A percentile compares a stretch with the other conserved stretches of the same genome.
Conservation (phyloP, 2,113 vertebrate species). For the Cyprinodon brontotheroides region DNA sequence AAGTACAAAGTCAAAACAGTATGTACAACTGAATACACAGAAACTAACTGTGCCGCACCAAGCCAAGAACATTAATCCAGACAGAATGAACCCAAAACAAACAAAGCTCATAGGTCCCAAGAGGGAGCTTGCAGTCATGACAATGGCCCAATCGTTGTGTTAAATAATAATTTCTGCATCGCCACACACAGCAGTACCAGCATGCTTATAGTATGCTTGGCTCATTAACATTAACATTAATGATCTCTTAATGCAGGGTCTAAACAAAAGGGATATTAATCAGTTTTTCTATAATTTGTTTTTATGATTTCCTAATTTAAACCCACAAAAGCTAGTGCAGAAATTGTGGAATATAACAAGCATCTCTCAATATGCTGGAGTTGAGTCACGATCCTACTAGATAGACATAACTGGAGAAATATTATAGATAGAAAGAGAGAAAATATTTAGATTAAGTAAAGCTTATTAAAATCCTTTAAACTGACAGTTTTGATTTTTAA, state of each 20-base stretch:
- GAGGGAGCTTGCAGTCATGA: neutral
- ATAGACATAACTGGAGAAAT: neutral
- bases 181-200: neutral
- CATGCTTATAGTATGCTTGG: neutral
- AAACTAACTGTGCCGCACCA: slow-evolving; percentile 17
- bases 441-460: too few relatives aligned
- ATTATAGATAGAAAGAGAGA: neutral
- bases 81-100: slow-evolving; percentile 18
- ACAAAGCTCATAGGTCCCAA: slow-evolving; percentile 5
- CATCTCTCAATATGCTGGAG: too few relatives aligned
- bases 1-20: slow-evolving; percentile 21
- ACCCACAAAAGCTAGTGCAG: neutral
- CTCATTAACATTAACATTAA: neutral
- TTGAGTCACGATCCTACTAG: too few relatives aligned
- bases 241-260: neutral
- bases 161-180: neutral
- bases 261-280: neutral
- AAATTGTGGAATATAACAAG: neutral
- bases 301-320: neutral
- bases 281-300: neutral
- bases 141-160: neutral
- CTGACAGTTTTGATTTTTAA: neutral
- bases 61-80: slow-evolving; percentile 14
- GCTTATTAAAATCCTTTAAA: neutral
- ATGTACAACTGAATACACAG: slow-evolving; percentile 11